Percentiles rank a stretch among this genome's conserved stretches.
phyloP scores from a whole-genome alignment of 2,797 vertebrate genomes.

The Enteromius treurensis region DNA sequence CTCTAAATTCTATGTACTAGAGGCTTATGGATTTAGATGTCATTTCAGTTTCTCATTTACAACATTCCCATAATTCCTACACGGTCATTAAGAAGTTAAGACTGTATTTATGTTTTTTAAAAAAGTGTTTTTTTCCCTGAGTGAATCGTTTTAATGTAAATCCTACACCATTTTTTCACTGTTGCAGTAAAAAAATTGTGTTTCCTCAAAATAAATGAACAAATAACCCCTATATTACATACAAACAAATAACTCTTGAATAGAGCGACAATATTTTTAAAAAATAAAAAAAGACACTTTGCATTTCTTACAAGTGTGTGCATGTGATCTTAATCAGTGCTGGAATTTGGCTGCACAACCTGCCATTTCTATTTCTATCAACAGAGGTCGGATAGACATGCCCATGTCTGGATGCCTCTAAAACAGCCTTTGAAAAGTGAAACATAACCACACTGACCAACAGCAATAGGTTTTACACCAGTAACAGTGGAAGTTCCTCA shows the following conservation, averaged over 20 bases:
- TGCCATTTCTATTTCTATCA: conserved; percentile 42
- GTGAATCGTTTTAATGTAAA: neutral
- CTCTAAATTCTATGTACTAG: conserved; percentile 2
- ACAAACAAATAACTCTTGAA: neutral
- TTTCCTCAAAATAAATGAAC: neutral
- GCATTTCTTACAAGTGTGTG: neutral
- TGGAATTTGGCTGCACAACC: conserved; percentile 24
- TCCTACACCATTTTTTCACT: neutral
- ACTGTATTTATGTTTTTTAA: neutral
- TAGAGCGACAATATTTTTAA: neutral
- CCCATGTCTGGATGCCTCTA: conserved; percentile 19
- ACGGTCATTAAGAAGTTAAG: neutral
- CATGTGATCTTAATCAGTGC: conserved; percentile 25
- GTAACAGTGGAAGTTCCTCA: neutral
- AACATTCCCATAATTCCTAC: neutral
- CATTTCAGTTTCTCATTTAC: conserved; percentile 9
- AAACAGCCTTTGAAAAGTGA: neutral
- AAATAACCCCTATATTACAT: neutral
- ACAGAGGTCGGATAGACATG: conserved; percentile 31
- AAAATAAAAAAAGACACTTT: neutral
- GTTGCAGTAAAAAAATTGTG: neutral
- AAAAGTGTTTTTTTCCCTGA: neutral
- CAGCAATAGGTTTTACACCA: conserved; percentile 15
- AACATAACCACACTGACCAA: conserved; percentile 29
- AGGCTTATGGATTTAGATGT: neutral